phyloP scores from a whole-genome alignment of 2,113 vertebrate species.

The Bubalus kerabau region DNA sequence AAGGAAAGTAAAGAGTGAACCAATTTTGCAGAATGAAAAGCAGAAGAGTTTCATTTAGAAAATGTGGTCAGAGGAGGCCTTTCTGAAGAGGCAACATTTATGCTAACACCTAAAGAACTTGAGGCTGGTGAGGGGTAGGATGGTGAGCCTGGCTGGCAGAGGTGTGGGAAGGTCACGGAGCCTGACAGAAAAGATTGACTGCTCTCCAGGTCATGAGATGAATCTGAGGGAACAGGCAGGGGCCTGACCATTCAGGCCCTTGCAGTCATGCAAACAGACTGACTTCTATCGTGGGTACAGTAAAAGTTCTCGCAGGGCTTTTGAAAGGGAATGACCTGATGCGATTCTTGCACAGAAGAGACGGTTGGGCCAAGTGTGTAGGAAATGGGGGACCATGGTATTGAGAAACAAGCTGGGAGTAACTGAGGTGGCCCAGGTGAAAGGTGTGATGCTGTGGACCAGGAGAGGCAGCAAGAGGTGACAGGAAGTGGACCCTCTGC shows the following conservation, averaged over 20 bases:
- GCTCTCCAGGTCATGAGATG: background rate
- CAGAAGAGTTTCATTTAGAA: background rate
- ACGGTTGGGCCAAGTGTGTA: background rate
- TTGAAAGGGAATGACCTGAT: background rate
- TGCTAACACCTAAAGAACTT: background rate
- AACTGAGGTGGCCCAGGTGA: background rate
- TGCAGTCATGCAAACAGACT: background rate
- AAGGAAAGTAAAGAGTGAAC: background rate
- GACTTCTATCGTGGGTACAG: background rate
- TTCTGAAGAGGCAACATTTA: background rate
- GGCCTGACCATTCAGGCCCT: background rate
- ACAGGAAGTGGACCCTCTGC: background rate
- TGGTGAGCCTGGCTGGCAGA: background rate
- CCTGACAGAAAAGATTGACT: background rate
- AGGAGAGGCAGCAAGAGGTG: background rate
- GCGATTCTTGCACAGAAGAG: background rate
- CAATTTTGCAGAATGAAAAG: background rate
- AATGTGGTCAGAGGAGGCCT: background rate
- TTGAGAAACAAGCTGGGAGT: background rate
- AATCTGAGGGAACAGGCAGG: background rate
- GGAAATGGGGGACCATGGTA: background rate
- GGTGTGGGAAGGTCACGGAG: background rate
- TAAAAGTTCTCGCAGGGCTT: background rate
- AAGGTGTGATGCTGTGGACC: background rate
- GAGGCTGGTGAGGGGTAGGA: fast-evolving